Conservation (phyloP, 2,888 invertebrate species). For the Ellobium chinense region DNA sequence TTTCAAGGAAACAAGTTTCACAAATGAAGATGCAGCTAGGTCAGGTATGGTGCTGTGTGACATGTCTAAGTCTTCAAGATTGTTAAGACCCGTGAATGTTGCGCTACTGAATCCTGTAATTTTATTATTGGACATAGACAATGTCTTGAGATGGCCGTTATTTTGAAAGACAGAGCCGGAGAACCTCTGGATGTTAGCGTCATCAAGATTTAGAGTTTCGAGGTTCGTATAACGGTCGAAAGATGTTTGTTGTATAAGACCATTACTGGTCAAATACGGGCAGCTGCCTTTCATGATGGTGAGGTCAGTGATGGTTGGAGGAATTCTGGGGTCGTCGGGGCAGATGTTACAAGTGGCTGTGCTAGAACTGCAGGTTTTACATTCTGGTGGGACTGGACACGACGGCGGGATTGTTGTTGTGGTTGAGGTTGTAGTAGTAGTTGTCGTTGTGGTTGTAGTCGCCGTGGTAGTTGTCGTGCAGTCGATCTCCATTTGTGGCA, state of each 20-base stretch:
- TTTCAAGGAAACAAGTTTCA: background rate
- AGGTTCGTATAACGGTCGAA: background rate
- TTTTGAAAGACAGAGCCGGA: background rate
- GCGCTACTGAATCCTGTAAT: background rate
- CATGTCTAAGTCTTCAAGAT: background rate
- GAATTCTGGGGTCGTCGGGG: no score
- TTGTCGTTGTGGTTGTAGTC: conserved; percentile 45
- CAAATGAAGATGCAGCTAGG: background rate
- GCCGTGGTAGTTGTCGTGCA: conserved; percentile 46
- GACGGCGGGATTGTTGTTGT: conserved; percentile 31
- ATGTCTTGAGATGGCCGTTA: background rate
- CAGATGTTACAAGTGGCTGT: background rate
- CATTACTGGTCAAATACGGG: background rate
- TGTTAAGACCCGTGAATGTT: background rate
- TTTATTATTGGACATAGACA: background rate
- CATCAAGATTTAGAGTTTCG: background rate
- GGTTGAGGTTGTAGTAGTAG: conserved; percentile 29
- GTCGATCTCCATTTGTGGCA: conserved; percentile 45
- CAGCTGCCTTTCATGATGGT: background rate
- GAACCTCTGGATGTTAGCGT: background rate
- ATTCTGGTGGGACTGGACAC: no score
- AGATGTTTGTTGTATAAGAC: background rate
- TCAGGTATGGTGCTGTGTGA: background rate
- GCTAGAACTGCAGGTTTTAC: background rate
- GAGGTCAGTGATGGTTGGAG: background rate